Percentiles rank a stretch among this genome's conserved stretches.
Conservation (phyloP, 2,113 vertebrate species). For the Abramis brama region DNA sequence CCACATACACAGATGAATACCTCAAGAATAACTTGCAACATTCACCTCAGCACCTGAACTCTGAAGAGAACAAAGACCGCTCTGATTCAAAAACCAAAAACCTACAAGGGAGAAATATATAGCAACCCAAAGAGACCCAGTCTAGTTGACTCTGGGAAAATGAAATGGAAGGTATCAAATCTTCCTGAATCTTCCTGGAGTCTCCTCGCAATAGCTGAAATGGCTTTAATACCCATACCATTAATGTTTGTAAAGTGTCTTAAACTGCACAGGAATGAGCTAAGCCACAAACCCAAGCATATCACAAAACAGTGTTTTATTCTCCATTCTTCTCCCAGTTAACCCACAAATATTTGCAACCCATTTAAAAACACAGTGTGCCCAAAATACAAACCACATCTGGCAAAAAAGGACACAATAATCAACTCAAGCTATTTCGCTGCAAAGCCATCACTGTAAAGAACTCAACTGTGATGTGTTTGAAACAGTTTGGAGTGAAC, state of each 20-base stretch:
- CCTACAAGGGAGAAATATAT: neutral
- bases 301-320: conserved; percentile 11
- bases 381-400: conserved; percentile 29
- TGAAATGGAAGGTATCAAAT: neutral
- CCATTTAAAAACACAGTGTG: neutral
- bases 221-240: neutral
- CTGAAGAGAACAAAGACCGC: neutral
- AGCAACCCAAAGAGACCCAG: neutral
- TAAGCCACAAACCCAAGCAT: conserved; percentile 21
- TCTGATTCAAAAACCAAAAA: neutral
- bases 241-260: neutral
- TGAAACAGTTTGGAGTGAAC: neutral
- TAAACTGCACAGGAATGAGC: neutral
- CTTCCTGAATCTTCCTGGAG: neutral
- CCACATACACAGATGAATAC: neutral
- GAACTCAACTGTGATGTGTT: neutral
- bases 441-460: neutral
- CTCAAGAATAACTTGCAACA: neutral
- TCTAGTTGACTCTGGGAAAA: neutral
- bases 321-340: neutral
- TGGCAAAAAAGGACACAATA: neutral
- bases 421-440: conserved; percentile 4
- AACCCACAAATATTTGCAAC: conserved; percentile 27
- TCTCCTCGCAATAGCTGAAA: neutral
- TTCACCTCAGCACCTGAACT: neutral